These are phyloP conservation scores for Parazoanthus darwini DNA, from an alignment of 92 coral and sea anemone genomes.

Conservation along the genomic window DNA sequence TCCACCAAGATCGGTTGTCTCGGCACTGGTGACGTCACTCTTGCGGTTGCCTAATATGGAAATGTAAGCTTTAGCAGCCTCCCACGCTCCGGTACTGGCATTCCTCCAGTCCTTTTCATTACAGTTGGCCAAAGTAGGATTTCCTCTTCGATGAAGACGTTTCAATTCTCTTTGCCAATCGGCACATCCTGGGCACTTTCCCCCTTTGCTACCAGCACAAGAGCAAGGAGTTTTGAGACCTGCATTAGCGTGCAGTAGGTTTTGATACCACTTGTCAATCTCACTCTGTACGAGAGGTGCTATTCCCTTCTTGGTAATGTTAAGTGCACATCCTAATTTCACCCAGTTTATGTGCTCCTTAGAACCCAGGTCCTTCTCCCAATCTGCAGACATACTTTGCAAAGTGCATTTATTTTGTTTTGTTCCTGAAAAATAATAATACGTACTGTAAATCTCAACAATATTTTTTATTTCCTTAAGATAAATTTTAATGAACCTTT, in stretches of 20 bases:
- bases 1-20: conserved; percentile 31
- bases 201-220: background rate
- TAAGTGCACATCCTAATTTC: conserved; percentile 7
- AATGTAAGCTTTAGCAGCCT: conserved; percentile 12
- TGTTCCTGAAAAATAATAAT: background rate
- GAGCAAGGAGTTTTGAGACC: background rate
- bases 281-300: conserved; percentile 7
- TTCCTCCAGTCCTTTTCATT: background rate
- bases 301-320: conserved; percentile 26
- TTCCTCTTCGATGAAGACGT: background rate
- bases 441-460: background rate
- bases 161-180: conserved; percentile 10
- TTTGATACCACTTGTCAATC: background rate
- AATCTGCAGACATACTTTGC: conserved; percentile 4
- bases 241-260: background rate
- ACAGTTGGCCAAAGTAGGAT: background rate
- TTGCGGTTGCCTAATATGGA: conserved; percentile 23
- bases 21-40: conserved; percentile 32
- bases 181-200: background rate
- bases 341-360: conserved; percentile 30
- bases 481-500: too few relatives aligned
- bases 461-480: too few relatives aligned
- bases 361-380: background rate
- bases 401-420: background rate
- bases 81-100: conserved; percentile 1